Percentiles rank a stretch among this genome's conserved stretches.
phyloP scores from a whole-genome alignment of 2,888 invertebrate species.

The Taenaris catops region DNA sequence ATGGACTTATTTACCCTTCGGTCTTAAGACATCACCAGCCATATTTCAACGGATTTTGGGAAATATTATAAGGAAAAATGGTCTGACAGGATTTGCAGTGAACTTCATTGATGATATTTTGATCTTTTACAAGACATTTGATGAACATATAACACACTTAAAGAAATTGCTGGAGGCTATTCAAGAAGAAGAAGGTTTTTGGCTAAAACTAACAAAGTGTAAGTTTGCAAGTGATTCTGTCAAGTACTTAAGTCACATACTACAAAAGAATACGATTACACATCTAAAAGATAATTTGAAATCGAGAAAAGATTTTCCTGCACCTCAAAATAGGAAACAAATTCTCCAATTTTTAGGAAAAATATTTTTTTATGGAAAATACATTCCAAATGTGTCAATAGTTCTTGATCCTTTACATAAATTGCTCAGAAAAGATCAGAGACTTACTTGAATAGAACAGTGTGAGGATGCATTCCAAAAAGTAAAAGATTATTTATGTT shows the following conservation, averaged over 20 bases:
- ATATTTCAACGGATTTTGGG: conserved; percentile 42
- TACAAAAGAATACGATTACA: conserved; percentile 25
- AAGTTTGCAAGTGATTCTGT: conserved; percentile 25
- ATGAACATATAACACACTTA: conserved; percentile 27
- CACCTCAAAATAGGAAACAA: conserved; percentile 18
- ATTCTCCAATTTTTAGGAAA: conserved; percentile 26
- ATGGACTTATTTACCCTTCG: conserved; percentile 40
- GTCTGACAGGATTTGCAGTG: conserved; percentile 18
- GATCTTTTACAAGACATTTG: conserved; percentile 27
- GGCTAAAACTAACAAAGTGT: conserved; percentile 28
- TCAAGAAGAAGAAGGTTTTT: conserved; percentile 27
- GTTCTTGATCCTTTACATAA: conserved; percentile 30
- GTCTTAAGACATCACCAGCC: conserved; percentile 38
- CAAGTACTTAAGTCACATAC: conserved; percentile 27
- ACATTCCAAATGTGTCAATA: conserved; percentile 24
- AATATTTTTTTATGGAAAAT: conserved; percentile 27
- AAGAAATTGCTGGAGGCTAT: conserved; percentile 18
- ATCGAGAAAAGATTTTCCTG: conserved; percentile 26
- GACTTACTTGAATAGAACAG: conserved; percentile 24
- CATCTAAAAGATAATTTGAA: conserved; percentile 28
- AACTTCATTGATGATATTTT: conserved; percentile 25
- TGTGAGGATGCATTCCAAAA: conserved; percentile 18
- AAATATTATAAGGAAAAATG: conserved; percentile 29
- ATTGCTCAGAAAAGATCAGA: conserved; percentile 25
- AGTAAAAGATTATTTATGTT: conserved; percentile 13